Evolutionary conservation across 1,140 invertebrate genomes (phyloP), one percentile per base, ranked within the genome.

Genomic region (Drosophila yakuba): DNA sequence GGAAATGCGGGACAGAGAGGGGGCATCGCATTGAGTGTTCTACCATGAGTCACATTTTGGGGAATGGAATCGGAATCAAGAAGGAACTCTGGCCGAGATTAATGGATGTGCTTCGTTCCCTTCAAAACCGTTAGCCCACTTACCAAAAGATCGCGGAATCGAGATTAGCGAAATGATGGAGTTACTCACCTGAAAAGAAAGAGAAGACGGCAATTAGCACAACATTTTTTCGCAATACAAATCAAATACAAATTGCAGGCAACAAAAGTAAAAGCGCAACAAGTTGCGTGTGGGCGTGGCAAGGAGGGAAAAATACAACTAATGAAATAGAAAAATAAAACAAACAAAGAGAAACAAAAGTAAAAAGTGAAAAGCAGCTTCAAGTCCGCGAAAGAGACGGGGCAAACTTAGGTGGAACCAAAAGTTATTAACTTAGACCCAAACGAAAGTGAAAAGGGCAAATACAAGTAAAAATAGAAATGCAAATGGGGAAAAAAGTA

Each of bases 381-480:
- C 28, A 76, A 45, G 10, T 11, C 15, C 14, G 50, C 41, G 28
- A 61, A 20, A 58, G 61, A 48, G 74, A 76, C 35, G 54, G 52
- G 48, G 45, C 47, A 67, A 36, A 50, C 44, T 48, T 69, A 56
- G 56, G 55, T 52, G 77, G 52, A 45, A 44, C 63, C 63, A 69
- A 71, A 36, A 63, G 76, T 75, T 80, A 80, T 81, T 80, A 81
- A 77, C 73, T 81, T 59, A 64, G 54, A 57, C 57, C 39, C 57
- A 75, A 80, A 75, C 58, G 66, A 82, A 82, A 82, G 80, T 79
- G 80, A 82, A 82, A 84, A 75, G 80, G 72, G 71, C 69, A 64
- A 82, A 83, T 39, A 73, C 54, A 67, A 51, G 54, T 59, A 54
- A 50, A 73, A 74, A 82, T 73, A 54, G 71, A 74, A 74, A 74